A percentile compares a stretch with the other conserved stretches of the same genome.
Conservation (phyloP, 2,113 vertebrate genomes). For the Hydropotes inermis region DNA sequence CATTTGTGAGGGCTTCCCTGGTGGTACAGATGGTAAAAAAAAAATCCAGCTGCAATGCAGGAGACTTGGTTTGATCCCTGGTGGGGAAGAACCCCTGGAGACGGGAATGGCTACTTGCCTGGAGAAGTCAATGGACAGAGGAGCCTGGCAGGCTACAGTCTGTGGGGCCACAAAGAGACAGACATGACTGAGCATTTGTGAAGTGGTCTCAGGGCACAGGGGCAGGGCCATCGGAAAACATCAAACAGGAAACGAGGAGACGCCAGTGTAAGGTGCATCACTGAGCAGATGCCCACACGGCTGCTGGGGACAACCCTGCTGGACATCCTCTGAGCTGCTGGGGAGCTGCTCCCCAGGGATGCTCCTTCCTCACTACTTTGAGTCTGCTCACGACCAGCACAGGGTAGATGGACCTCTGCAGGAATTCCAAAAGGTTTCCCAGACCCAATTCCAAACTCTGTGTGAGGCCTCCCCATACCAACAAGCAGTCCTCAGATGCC, state of each 20-base stretch:
- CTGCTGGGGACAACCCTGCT: neutral
- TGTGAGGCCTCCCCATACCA: neutral
- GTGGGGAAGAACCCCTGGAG: neutral
- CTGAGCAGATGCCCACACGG: neutral
- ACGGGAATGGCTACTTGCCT: neutral
- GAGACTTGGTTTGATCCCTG: neutral
- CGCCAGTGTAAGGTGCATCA: neutral
- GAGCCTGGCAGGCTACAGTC: neutral
- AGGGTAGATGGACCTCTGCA: neutral
- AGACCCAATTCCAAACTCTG: neutral
- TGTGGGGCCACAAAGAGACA: neutral
- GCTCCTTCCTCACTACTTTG: neutral
- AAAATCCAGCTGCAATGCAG: neutral
- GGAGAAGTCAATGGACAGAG: neutral
- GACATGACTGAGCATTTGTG: neutral
- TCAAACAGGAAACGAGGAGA: neutral
- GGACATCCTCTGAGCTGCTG: neutral
- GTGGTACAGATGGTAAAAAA: neutral
- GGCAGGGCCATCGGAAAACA: neutral
- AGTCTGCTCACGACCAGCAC: neutral
- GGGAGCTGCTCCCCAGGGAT: neutral
- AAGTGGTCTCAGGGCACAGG: neutral
- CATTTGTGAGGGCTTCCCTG: neutral
- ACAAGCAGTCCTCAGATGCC: neutral
- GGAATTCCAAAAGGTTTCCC: neutral